Evolutionary conservation across 2,888 invertebrate genomes (phyloP).

Genomic region (Bimastos eiseni): DNA sequence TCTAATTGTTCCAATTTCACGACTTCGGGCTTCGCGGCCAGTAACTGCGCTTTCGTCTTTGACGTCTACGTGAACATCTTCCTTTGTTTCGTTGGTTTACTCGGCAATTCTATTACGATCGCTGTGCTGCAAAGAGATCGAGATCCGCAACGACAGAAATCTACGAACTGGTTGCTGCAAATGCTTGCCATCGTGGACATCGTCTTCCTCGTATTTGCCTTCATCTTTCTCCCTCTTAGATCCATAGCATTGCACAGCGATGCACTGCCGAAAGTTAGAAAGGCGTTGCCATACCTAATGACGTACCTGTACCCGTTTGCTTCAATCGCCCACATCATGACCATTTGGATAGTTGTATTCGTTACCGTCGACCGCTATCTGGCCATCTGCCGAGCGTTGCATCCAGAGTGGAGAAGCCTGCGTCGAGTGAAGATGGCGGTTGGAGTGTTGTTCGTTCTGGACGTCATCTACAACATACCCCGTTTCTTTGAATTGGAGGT

Average conservation of each 20-base stretch:
- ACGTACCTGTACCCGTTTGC: conserved; percentile 43
- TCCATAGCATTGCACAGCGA: conserved; percentile 27
- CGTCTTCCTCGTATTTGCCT: conserved; percentile 41
- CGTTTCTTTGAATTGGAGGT: conserved; percentile 40
- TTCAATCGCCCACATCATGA: conserved; percentile 43
- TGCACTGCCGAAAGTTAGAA: conserved; percentile 29
- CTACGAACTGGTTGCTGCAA: conserved; percentile 44
- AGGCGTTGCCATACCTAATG: background rate
- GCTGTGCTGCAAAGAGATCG: conserved; percentile 36
- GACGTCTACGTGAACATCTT: conserved; percentile 26
- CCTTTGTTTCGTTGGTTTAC: conserved; percentile 30
- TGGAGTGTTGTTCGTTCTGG: conserved; percentile 38
- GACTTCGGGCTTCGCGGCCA: background rate
- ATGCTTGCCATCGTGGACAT: conserved; percentile 43
- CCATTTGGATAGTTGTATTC: conserved; percentile 45
- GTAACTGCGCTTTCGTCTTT: conserved; percentile 33
- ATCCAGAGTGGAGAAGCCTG: conserved; percentile 40
- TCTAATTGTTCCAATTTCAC: background rate
- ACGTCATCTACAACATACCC: conserved; percentile 45
- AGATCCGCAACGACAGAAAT: conserved; percentile 42
- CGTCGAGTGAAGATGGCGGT: conserved; percentile 39
- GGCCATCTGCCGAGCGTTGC: conserved; percentile 44
- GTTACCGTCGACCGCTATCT: conserved; percentile 46
- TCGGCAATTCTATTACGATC: conserved; percentile 40
- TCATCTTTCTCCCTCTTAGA: conserved; percentile 42